Percentiles rank a stretch among this genome's conserved stretches.
Conservation (phyloP, 2,888 invertebrate genomes). For the Eledona agricola region DNA sequence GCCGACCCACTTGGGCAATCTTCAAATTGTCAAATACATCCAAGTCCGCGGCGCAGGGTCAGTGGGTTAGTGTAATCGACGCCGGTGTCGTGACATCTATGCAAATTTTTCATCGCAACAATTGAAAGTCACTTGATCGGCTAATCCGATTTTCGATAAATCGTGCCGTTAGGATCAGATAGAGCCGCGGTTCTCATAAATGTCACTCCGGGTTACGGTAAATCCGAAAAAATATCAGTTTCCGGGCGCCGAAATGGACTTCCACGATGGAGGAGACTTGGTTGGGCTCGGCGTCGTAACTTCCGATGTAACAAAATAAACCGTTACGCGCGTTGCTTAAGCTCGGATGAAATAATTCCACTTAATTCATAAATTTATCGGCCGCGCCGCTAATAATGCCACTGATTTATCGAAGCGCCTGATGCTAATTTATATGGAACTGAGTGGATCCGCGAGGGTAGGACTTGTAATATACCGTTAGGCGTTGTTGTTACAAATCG, state of each 20-base stretch:
- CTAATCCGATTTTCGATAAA: slow-evolving; percentile 8
- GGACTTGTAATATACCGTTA: slow-evolving; percentile 37
- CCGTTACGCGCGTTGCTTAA: slow-evolving; percentile 8
- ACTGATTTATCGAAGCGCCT: slow-evolving; percentile 20
- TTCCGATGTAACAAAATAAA: slow-evolving; percentile 9
- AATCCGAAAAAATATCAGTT: slow-evolving; percentile 18
- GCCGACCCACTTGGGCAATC: too few relatives aligned
- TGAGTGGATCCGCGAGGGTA: slow-evolving; percentile 15
- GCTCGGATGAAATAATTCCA: slow-evolving; percentile 17
- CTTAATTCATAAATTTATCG: slow-evolving; percentile 32
- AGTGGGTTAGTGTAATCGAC: slow-evolving; percentile 36
- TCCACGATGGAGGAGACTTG: too few relatives aligned
- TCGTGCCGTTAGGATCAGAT: slow-evolving; percentile 19
- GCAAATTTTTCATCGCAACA: slow-evolving; percentile 28
- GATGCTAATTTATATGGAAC: slow-evolving; percentile 24
- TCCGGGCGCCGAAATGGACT: too few relatives aligned
- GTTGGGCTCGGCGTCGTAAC: slow-evolving; percentile 16
- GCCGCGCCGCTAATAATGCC: slow-evolving; percentile 24
- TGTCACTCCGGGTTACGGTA: slow-evolving; percentile 20
- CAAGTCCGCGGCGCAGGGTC: slow-evolving; percentile 31
- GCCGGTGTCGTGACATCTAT: slow-evolving; percentile 28
- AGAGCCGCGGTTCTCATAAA: slow-evolving; percentile 13
- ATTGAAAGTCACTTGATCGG: slow-evolving; percentile 20
- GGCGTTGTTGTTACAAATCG: slow-evolving; percentile 29
- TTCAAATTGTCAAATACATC: too few relatives aligned